A percentile compares a stretch with the other conserved stretches of the same genome.
These are phyloP conservation scores for Montipora cactus DNA, from an alignment of 64 coral and sea anemone species.

Conservation along the genomic window DNA sequence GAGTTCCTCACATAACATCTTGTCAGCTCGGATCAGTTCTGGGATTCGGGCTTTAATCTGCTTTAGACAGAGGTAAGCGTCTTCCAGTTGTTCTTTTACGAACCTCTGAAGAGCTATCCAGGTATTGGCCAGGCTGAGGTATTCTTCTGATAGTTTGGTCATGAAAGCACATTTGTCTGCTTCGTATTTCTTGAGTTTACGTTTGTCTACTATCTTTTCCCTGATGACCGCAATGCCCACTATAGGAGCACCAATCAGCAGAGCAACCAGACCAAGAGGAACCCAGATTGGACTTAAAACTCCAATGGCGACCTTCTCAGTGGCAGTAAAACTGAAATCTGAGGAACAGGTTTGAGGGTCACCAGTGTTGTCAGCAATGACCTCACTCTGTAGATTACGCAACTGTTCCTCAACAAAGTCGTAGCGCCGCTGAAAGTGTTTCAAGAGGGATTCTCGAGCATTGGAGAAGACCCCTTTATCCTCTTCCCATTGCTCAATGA, in stretches of 20 bases:
- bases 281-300: slow-evolving; percentile 30
- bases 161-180: slow-evolving; percentile 17
- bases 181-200: neutral
- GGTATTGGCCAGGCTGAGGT: neutral
- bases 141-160: neutral
- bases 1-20: neutral
- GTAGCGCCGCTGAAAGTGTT: neutral
- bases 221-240: neutral
- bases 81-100: neutral
- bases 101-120: neutral
- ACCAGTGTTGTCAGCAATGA: neutral
- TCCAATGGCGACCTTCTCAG: neutral
- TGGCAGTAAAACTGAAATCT: neutral
- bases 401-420: slow-evolving; percentile 14
- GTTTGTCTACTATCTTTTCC: neutral
- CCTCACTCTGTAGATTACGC: neutral
- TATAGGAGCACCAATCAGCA: neutral
- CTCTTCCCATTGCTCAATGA: slow-evolving; percentile 48
- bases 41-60: slow-evolving; percentile 20
- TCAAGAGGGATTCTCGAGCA: neutral
- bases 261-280: slow-evolving; percentile 11
- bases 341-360: no score
- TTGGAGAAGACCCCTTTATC: neutral
- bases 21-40: slow-evolving; percentile 17
- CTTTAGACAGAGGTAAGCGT: neutral